These are phyloP conservation scores for Colistium nudipinnis DNA, from an alignment of 2,113 vertebrate species.

Conservation along the genomic window DNA sequence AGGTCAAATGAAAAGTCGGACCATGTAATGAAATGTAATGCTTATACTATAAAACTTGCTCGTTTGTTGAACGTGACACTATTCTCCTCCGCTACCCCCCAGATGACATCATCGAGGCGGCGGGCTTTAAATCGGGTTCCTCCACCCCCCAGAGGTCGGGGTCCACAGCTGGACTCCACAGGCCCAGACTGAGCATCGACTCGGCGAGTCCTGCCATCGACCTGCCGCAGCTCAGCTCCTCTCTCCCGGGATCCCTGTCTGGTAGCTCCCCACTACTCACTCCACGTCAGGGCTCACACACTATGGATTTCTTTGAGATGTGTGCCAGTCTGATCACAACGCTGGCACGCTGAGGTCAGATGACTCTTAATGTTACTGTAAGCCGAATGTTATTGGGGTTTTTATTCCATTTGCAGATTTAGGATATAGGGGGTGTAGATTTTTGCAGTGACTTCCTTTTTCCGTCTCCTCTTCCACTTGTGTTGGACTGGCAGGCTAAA, in stretches of 20 bases:
- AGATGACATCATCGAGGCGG: constrained; percentile 92
- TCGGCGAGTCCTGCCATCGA: constrained; percentile 77
- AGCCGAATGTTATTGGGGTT: constrained; percentile 29
- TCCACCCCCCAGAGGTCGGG: constrained; percentile 95
- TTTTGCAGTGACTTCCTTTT: constrained; percentile 49
- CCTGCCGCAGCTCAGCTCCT: constrained; percentile 85
- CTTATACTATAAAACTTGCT: no score
- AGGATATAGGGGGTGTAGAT: constrained; percentile 16
- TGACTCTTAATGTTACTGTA: neutral
- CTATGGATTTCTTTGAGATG: constrained; percentile 99
- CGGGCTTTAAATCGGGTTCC: constrained; percentile 87
- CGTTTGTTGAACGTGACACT: neutral
- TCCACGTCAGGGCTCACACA: constrained; percentile 93
- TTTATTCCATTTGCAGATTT: constrained; percentile 20
- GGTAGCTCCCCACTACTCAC: constrained; percentile 82
- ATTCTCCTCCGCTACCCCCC: neutral
- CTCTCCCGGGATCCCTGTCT: constrained; percentile 87
- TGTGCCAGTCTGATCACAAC: constrained; percentile 97
- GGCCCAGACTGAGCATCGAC: constrained; percentile 92
- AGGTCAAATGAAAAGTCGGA: no score
- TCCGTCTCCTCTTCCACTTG: constrained; percentile 48
- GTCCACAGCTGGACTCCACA: constrained; percentile 88
- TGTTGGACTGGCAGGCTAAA: neutral
- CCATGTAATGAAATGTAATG: no score
- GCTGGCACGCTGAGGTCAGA: constrained; percentile 87